Conservation (phyloP, 2,113 vertebrate species). For the Solea solea region DNA sequence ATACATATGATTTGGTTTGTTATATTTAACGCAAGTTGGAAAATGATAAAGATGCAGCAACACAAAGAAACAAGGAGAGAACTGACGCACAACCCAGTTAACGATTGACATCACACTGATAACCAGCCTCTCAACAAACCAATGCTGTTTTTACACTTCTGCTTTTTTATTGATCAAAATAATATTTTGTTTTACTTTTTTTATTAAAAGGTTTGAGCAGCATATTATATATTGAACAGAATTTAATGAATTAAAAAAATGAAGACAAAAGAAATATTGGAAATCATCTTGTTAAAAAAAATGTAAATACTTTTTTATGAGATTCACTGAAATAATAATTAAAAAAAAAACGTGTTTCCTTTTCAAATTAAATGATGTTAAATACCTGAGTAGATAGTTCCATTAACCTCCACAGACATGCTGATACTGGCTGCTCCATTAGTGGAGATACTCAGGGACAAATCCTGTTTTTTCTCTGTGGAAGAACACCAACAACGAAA, state of each 20-base stretch:
- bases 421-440: constrained; percentile 82
- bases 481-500: constrained; percentile 4
- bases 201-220: too few relatives aligned
- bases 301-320: too few relatives aligned
- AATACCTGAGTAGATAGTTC: constrained; percentile 81
- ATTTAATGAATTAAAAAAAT: too few relatives aligned
- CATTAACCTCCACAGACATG: constrained; percentile 84
- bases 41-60: neutral
- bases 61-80: neutral
- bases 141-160: neutral
- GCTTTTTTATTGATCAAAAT: neutral
- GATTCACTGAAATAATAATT: too few relatives aligned
- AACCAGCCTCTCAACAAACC: too few relatives aligned
- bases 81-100: too few relatives aligned
- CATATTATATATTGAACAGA: too few relatives aligned
- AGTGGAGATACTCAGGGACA: constrained; percentile 81
- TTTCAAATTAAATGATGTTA: neutral
- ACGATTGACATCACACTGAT: too few relatives aligned
- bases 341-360: too few relatives aligned
- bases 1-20: neutral
- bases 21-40: neutral
- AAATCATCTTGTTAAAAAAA: too few relatives aligned
- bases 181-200: neutral
- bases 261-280: too few relatives aligned
- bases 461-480: constrained; percentile 81